Conservation (phyloP, 1,140 invertebrate species). For the Latrodectus geometricus region DNA sequence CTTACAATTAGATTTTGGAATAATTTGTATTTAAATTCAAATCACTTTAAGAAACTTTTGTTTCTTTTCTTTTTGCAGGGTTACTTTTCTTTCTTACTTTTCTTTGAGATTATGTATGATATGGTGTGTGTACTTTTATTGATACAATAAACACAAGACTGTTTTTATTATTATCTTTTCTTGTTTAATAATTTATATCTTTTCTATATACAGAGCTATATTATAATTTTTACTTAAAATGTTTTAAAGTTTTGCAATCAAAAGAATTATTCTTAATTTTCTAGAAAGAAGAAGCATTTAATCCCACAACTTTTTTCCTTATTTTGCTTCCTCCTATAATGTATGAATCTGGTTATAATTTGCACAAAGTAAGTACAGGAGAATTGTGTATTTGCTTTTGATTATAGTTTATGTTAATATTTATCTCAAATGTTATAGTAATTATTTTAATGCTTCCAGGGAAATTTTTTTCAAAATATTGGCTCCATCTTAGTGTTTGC, state of each 20-base stretch:
- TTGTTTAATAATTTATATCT: too few species aligned
- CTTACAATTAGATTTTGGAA: too few species aligned
- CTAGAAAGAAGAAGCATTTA: constrained; percentile 94
- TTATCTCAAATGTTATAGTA: not conserved
- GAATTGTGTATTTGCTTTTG: too few species aligned
- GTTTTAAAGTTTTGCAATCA: constrained; percentile 10
- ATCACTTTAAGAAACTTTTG: too few species aligned
- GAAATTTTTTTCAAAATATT: constrained; percentile 99
- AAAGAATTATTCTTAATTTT: constrained; percentile 42
- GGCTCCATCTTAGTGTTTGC: constrained; percentile 91
- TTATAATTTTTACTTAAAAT: not conserved
- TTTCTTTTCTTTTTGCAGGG: too few species aligned
- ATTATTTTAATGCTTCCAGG: constrained; percentile 67
- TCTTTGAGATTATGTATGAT: too few species aligned
- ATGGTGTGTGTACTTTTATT: too few species aligned
- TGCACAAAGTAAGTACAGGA: constrained; percentile 82
- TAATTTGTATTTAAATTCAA: too few species aligned
- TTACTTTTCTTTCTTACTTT: too few species aligned
- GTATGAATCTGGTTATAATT: constrained; percentile 98
- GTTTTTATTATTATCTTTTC: too few species aligned
- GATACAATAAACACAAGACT: too few species aligned
- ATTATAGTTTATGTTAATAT: not conserved
- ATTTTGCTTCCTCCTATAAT: constrained; percentile 98
- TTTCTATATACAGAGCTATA: not conserved
- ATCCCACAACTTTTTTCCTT: constrained; percentile 96